Evolutionary conservation across 2,113 vertebrate genomes (phyloP).

Genomic region (Trematomus loennbergii): DNA sequence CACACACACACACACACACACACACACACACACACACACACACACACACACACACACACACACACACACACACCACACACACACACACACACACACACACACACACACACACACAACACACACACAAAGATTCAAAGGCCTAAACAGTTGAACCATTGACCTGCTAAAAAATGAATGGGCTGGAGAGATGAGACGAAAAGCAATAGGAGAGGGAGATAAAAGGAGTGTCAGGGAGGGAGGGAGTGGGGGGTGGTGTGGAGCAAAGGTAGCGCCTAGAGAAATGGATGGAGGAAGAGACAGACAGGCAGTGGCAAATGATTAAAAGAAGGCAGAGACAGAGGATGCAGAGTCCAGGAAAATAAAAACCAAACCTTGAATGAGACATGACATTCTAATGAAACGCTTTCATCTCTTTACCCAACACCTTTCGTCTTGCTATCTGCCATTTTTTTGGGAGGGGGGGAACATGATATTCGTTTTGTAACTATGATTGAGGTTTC

Average conservation of each 20-base stretch:
- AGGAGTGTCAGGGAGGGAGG: conserved; percentile 32
- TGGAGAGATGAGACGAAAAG: conserved; percentile 67
- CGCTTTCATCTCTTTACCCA: conserved; percentile 28
- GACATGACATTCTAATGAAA: conserved; percentile 40
- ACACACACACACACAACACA: conserved; percentile 31
- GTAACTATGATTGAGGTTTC: conserved; percentile 24
- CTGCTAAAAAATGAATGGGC: conserved; percentile 78
- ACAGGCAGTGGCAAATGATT: conserved; percentile 19
- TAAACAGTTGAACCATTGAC: conserved; percentile 68
- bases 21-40: conserved; percentile 22
- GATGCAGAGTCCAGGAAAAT: conserved; percentile 18
- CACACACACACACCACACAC: conserved; percentile 25
- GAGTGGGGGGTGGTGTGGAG: not conserved
- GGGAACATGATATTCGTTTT: conserved; percentile 1
- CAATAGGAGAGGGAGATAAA: conserved; percentile 60
- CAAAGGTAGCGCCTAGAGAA: conserved; percentile 41
- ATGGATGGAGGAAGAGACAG: conserved; percentile 29
- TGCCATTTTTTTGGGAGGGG: not conserved
- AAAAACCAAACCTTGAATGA: conserved; percentile 36
- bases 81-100: conserved; percentile 4
- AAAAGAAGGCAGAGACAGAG: not conserved
- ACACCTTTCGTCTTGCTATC: conserved; percentile 6
- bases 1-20: not conserved
- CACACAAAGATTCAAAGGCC: conserved; percentile 30
- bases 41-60: conserved; percentile 37